phyloP scores from a whole-genome alignment of 1,140 invertebrate genomes.

The Meloidogyne floridensis region DNA sequence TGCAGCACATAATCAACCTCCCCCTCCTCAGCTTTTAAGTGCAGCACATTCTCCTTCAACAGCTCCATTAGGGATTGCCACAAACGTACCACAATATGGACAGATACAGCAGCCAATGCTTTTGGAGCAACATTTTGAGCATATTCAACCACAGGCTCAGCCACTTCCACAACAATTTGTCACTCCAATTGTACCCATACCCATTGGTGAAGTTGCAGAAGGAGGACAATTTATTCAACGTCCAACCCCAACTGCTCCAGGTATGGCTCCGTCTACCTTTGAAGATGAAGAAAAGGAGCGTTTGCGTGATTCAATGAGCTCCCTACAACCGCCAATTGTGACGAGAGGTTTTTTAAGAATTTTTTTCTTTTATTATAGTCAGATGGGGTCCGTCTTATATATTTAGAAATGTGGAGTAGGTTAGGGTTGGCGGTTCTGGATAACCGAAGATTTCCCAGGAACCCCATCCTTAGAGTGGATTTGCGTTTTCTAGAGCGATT shows the following conservation, averaged over 20 bases:
- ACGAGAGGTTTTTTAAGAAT: slow-evolving; percentile 18
- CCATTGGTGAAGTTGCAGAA: background rate
- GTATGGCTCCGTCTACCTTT: slow-evolving; percentile 31
- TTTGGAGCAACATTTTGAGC: background rate
- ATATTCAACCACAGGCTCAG: background rate
- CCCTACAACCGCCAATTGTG: slow-evolving; percentile 49
- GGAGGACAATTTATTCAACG: background rate
- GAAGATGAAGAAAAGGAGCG: slow-evolving; percentile 59
- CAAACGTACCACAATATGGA: background rate
- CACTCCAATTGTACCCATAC: background rate
- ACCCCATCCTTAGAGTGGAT: too few relatives aligned
- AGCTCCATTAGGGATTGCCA: background rate
- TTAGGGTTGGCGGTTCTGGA: too few relatives aligned
- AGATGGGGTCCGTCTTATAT: too few relatives aligned
- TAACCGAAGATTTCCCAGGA: too few relatives aligned
- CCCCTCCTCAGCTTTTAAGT: background rate
- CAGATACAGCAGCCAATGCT: slow-evolving; percentile 1
- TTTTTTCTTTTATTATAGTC: background rate
- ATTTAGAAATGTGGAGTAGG: too few relatives aligned
- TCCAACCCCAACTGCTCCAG: background rate
- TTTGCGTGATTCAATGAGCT: slow-evolving; percentile 49
- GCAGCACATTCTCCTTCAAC: background rate
- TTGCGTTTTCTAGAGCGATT: too few relatives aligned
- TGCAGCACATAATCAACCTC: background rate
- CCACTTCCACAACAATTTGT: slow-evolving; percentile 22